Conservation (phyloP, 1,140 invertebrate species). For the Drosophila sturtevanti region DNA sequence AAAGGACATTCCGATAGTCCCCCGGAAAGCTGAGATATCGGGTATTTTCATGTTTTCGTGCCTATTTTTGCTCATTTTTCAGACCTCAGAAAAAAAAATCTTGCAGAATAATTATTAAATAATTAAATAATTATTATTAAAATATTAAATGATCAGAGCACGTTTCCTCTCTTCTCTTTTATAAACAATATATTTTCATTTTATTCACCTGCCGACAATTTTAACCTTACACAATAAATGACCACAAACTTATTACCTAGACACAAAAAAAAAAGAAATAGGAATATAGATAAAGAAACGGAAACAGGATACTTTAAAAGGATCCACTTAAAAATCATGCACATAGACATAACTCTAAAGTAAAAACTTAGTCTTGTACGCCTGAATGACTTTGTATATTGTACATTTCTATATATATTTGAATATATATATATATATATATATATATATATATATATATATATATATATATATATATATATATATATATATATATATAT, state of each 20-base stretch:
- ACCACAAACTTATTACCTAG: conserved; percentile 70
- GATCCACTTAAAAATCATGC: conserved; percentile 59
- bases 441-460: conserved; percentile 2
- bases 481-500: neutral
- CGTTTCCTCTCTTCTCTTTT: neutral
- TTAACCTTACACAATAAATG: conserved; percentile 61
- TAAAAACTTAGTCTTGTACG: conserved; percentile 55
- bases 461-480: neutral
- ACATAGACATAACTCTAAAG: conserved; percentile 39
- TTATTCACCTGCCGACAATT: conserved; percentile 61
- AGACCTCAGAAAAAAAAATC: no score
- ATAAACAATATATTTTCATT: conserved; percentile 51
- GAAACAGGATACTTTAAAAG: conserved; percentile 62
- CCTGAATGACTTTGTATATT: conserved; percentile 22
- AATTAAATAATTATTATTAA: no score
- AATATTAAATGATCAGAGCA: no score
- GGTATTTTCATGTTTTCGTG: no score
- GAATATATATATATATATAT: neutral
- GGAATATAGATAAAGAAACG: conserved; percentile 1
- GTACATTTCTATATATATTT: neutral
- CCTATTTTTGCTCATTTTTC: no score
- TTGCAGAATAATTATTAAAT: no score
- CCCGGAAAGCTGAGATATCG: no score
- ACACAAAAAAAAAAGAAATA: conserved; percentile 6
- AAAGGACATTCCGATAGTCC: no score